Evolutionary conservation across 2,113 vertebrate species (phyloP).

Genomic region (Nannospalax galili): DNA sequence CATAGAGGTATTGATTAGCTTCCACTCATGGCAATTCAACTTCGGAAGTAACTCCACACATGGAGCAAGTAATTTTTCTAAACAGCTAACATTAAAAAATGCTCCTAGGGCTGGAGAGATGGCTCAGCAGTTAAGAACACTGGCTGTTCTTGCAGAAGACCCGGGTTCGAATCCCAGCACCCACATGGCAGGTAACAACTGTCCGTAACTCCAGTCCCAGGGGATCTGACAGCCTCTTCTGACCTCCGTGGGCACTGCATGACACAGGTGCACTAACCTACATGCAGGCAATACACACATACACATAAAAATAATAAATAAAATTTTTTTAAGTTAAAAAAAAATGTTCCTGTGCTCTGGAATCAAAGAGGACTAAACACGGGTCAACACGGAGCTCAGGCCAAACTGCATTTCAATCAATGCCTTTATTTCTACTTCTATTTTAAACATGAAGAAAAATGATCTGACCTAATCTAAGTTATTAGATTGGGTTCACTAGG

Average conservation of each 20-base stretch:
- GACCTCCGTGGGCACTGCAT: no score
- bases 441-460: constrained; percentile 48
- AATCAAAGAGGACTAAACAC: constrained; percentile 20
- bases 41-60: background rate
- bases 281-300: no score
- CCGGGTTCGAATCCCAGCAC: no score
- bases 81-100: background rate
- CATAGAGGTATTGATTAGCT: background rate
- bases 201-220: no score
- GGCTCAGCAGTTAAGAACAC: no score
- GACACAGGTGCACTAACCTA: no score
- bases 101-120: no score
- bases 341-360: background rate
- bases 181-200: no score
- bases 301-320: no score
- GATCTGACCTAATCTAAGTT: background rate
- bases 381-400: background rate
- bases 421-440: background rate
- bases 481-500: background rate
- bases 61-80: background rate
- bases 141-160: no score
- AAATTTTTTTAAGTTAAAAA: background rate
- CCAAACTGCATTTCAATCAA: background rate
- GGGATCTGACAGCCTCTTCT: no score
- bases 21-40: background rate